Percentiles rank a stretch among this genome's conserved stretches.
Evolutionary conservation across 2,888 invertebrate genomes (phyloP).

Genomic region (Phanerotoma sp.): DNA sequence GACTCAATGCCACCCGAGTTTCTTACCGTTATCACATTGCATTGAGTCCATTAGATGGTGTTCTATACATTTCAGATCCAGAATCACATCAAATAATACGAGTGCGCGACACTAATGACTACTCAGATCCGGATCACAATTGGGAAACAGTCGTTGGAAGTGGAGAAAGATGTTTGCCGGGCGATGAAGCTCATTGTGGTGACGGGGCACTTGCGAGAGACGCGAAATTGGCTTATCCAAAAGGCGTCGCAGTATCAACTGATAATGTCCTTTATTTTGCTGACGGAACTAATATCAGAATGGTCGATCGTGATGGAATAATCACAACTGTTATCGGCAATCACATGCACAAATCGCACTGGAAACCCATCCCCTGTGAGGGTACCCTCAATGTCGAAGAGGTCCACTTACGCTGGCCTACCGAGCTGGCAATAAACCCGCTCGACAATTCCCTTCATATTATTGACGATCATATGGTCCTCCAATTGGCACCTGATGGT

Average conservation of each 20-base stretch:
- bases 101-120: conserved; percentile 80
- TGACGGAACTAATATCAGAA: conserved; percentile 91
- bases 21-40: conserved; percentile 98
- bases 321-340: conserved; percentile 91
- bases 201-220: conserved; percentile 91
- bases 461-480: conserved; percentile 93
- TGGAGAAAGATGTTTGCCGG: conserved; percentile 89
- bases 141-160: conserved; percentile 96
- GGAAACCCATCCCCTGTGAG: conserved; percentile 92
- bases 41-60: conserved; percentile 89
- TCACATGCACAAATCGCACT: conserved; percentile 90
- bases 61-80: conserved; percentile 93
- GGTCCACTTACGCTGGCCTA: conserved; percentile 95
- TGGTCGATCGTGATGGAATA: conserved; percentile 89
- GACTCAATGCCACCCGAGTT: conserved; percentile 85
- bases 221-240: conserved; percentile 93
- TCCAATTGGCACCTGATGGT: conserved; percentile 88
- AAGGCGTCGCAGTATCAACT: conserved; percentile 91
- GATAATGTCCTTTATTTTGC: conserved; percentile 94
- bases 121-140: conserved; percentile 83
- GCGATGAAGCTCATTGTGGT: conserved; percentile 93
- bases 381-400: conserved; percentile 90
- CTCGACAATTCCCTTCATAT: conserved; percentile 93
- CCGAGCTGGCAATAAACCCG: conserved; percentile 91
- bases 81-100: conserved; percentile 92